phyloP scores from a whole-genome alignment of 37 sponge, comb jelly and placozoan species.

The Oopsacas minuta region DNA sequence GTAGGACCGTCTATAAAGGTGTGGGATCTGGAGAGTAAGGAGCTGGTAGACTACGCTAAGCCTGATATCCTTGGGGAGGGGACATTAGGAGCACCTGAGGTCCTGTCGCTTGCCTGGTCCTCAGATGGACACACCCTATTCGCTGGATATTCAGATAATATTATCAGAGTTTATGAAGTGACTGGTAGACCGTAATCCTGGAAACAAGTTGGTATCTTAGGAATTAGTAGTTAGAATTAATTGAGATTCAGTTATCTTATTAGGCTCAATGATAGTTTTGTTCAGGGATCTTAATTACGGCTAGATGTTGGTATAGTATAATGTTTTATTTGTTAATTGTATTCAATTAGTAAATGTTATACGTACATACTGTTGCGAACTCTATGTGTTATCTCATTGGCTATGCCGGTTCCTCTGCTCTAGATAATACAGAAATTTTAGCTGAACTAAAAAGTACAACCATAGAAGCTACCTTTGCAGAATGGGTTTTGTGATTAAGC shows the following conservation, averaged over 20 bases:
- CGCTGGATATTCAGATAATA: constrained; percentile 90
- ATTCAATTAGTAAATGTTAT: no score
- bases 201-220: not conserved
- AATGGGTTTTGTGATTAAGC: no score
- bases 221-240: not conserved
- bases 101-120: constrained; percentile 87
- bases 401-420: no score
- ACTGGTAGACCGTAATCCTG: constrained; percentile 6
- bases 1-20: constrained; percentile 85
- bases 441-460: no score
- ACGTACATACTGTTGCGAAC: no score
- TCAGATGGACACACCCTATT: constrained; percentile 94
- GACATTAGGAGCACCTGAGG: constrained; percentile 33
- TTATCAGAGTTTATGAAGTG: constrained; percentile 80
- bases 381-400: no score
- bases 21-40: constrained; percentile 99
- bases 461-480: no score
- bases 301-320: no score
- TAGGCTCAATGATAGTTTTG: no score
- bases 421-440: no score
- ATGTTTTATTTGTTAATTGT: no score
- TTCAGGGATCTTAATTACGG: no score
- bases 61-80: constrained; percentile 45
- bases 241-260: not conserved
- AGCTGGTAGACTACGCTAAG: constrained; percentile 74